Conservation (phyloP, 1,140 invertebrate genomes). For the Macrobrachium rosenbergii region DNA sequence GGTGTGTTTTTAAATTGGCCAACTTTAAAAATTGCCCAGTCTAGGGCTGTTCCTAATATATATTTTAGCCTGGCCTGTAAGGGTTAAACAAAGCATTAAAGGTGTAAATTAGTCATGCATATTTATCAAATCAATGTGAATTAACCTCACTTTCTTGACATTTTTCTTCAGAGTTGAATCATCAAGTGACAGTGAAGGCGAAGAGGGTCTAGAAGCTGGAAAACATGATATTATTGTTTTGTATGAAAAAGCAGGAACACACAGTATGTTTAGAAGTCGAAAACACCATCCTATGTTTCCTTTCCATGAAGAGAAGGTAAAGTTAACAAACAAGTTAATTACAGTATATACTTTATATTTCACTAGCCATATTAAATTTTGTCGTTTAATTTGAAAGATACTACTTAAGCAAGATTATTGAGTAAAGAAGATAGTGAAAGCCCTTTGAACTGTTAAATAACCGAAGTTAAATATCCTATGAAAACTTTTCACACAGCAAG, state of each 20-base stretch:
- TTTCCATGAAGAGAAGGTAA: conserved; percentile 91
- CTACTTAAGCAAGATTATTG: too few relatives aligned
- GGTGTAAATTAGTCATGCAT: too few relatives aligned
- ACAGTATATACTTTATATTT: background rate
- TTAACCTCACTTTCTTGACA: background rate
- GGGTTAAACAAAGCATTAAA: too few relatives aligned
- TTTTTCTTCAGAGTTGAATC: conserved; percentile 70
- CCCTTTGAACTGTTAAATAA: too few relatives aligned
- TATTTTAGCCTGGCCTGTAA: too few relatives aligned
- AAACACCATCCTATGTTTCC: conserved; percentile 94
- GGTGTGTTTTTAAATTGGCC: too few relatives aligned
- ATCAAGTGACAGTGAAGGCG: conserved; percentile 83
- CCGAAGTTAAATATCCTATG: too few relatives aligned
- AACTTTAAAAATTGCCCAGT: too few relatives aligned
- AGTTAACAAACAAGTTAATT: background rate
- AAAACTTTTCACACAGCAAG: too few relatives aligned
- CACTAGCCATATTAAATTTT: background rate
- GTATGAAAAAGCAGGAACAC: conserved; percentile 77
- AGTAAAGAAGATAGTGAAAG: too few relatives aligned
- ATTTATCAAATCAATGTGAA: too few relatives aligned
- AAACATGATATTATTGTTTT: conserved; percentile 91
- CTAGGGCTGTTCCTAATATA: too few relatives aligned
- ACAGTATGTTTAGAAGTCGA: conserved; percentile 71
- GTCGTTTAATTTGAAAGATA: background rate
- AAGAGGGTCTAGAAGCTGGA: conserved; percentile 81